A percentile compares a stretch with the other conserved stretches of the same genome.
Evolutionary conservation across 2,888 invertebrate genomes (phyloP).

Genomic region (Pilophorus perplexus): DNA sequence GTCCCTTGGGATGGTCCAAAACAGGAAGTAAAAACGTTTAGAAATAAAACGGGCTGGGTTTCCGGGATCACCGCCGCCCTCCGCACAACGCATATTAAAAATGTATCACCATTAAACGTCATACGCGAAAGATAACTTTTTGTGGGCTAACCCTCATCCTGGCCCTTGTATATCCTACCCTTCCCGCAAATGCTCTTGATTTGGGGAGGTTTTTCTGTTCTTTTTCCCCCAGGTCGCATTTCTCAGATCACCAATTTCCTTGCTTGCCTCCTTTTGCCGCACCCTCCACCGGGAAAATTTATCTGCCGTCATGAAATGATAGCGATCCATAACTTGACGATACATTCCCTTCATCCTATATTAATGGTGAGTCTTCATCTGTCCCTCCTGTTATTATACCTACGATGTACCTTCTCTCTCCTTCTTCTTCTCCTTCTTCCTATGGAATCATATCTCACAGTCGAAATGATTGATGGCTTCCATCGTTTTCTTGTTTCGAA

Average conservation of each 20-base stretch:
- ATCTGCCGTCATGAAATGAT: conserved; percentile 39
- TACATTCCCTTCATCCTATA: conserved; percentile 40
- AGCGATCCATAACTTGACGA: conserved; percentile 39
- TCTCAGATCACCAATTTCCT: conserved; percentile 40
- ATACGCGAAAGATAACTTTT: conserved; percentile 40
- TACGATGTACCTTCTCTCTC: conserved; percentile 16
- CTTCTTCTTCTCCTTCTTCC: conserved; percentile 26
- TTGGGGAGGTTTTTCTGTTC: conserved; percentile 36
- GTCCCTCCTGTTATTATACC: conserved; percentile 38
- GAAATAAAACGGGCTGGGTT: conserved; percentile 38
- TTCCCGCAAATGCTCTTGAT: conserved; percentile 32
- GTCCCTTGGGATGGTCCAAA: conserved; percentile 11
- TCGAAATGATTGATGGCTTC: conserved; percentile 25
- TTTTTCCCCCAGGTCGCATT: conserved; percentile 36
- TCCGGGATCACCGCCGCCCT: conserved; percentile 19
- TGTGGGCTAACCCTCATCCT: conserved; percentile 8
- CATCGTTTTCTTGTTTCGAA: conserved; percentile 14
- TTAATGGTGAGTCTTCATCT: conserved; percentile 40
- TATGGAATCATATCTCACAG: conserved; percentile 37
- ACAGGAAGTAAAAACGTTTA: conserved; percentile 40
- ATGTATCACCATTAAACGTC: conserved; percentile 46
- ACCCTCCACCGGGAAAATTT: conserved; percentile 16
- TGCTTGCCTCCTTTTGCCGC: conserved; percentile 24
- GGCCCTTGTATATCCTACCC: not conserved
- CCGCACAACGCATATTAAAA: conserved; percentile 43